phyloP scores from a whole-genome alignment of 1,140 invertebrate genomes.

The Euura saliciscinereae region DNA sequence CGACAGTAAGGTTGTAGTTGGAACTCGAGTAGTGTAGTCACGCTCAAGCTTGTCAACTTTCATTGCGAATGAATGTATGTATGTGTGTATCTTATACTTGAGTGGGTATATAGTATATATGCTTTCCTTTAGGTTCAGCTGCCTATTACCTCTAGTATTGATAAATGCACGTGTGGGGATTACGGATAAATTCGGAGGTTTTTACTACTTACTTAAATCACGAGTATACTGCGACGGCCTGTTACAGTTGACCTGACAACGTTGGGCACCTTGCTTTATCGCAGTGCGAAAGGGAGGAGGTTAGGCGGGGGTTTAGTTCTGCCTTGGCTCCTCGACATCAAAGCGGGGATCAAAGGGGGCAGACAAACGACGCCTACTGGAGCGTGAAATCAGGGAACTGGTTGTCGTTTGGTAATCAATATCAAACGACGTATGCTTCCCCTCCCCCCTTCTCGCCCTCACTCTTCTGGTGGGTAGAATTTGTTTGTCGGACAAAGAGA shows the following conservation, averaged over 20 bases:
- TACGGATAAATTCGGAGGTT: no score
- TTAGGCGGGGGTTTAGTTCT: neutral
- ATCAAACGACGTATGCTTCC: slow-evolving; percentile 6
- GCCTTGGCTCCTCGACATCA: slow-evolving; percentile 4
- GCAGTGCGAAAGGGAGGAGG: neutral
- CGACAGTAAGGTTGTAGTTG: no score
- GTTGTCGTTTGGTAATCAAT: slow-evolving; percentile 7
- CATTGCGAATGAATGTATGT: no score
- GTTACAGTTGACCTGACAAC: neutral
- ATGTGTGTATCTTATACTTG: no score
- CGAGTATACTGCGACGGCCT: no score
- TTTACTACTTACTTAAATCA: no score
- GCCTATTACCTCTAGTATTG: no score
- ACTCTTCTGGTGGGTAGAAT: neutral
- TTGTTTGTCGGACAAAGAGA: neutral
- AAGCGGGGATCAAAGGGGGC: slow-evolving; percentile 1
- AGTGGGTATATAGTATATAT: no score
- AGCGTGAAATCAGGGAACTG: neutral
- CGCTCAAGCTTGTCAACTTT: no score
- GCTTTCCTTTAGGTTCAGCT: no score
- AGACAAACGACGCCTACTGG: slow-evolving; percentile 3
- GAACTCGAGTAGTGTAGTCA: no score
- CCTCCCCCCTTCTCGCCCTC: neutral
- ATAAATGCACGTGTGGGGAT: no score
- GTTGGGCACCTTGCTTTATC: neutral